Percentiles rank a stretch among this genome's conserved stretches.
These are phyloP conservation scores for Lordiphosa stackelbergi DNA, from an alignment of 1,140 invertebrate genomes.

Conservation along the genomic window DNA sequence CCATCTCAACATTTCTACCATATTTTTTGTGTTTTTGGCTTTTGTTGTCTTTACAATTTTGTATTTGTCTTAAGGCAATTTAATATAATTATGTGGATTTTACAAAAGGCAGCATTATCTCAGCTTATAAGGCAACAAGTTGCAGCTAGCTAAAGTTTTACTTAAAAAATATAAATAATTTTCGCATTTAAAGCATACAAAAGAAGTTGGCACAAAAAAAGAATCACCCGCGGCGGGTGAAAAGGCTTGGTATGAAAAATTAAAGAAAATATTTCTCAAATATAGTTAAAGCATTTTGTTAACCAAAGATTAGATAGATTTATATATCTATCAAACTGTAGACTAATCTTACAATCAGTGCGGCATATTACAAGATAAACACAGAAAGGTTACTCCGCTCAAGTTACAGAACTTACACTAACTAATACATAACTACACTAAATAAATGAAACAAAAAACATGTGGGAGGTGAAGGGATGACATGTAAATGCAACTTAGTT, in stretches of 20 bases:
- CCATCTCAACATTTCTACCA: not conserved
- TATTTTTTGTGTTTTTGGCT: conserved; percentile 1
- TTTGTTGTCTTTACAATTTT: conserved; percentile 1
- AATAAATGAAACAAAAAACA: conserved; percentile 19
- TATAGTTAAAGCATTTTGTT: conserved; percentile 66
- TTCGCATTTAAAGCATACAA: not conserved
- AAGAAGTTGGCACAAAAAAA: conserved; percentile 55
- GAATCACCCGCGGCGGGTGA: conserved; percentile 3
- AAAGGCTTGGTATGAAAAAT: no score
- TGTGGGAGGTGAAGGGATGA: not conserved
- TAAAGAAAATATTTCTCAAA: conserved; percentile 33
- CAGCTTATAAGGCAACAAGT: conserved; percentile 14
- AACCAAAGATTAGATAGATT: conserved; percentile 53
- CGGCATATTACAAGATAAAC: conserved; percentile 24
- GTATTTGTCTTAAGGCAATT: conserved; percentile 43
- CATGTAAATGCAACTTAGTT: conserved; percentile 65
- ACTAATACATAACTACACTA: not conserved
- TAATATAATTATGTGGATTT: conserved; percentile 50
- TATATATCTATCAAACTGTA: not conserved
- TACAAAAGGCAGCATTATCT: conserved; percentile 69
- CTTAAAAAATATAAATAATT: conserved; percentile 19
- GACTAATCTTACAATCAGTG: conserved; percentile 53
- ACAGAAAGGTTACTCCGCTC: conserved; percentile 8
- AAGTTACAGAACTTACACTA: no score
- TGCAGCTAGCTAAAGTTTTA: not conserved